These are phyloP conservation scores for Palloptera scutellata DNA, from an alignment of 2,888 invertebrate genomes.

Conservation along the genomic window DNA sequence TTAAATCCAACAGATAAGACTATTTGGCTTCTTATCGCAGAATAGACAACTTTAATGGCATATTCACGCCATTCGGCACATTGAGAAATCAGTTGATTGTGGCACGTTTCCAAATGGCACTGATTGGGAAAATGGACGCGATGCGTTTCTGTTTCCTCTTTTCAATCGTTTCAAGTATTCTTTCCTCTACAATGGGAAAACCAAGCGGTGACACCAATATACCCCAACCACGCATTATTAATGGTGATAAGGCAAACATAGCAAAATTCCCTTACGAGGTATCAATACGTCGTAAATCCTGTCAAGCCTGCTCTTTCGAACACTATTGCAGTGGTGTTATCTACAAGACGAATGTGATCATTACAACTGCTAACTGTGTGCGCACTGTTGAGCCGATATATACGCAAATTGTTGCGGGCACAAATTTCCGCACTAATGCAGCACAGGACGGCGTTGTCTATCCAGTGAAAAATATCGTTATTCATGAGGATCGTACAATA, in stretches of 20 bases:
- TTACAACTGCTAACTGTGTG: constrained; percentile 59
- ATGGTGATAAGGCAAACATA: constrained; percentile 42
- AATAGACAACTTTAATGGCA: neutral
- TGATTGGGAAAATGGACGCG: too few relatives aligned
- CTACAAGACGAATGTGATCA: constrained; percentile 39
- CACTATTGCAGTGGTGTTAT: constrained; percentile 44
- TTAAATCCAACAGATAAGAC: too few relatives aligned
- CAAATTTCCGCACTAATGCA: constrained; percentile 55
- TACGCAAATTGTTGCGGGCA: constrained; percentile 65
- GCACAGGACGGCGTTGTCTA: constrained; percentile 23
- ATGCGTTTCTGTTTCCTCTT: too few relatives aligned
- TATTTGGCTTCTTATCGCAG: too few relatives aligned
- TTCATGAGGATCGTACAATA: constrained; percentile 12
- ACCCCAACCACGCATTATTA: constrained; percentile 44
- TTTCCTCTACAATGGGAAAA: neutral
- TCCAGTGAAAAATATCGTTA: constrained; percentile 17
- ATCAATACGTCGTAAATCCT: constrained; percentile 45
- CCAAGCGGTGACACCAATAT: neutral
- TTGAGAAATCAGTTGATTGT: too few relatives aligned
- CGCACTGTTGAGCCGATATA: constrained; percentile 34
- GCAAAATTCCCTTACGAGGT: constrained; percentile 45
- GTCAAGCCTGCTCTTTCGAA: constrained; percentile 38
- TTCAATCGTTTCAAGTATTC: too few relatives aligned
- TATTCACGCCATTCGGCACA: too few relatives aligned
- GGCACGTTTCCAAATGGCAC: too few relatives aligned